Conservation (phyloP, 2,797 vertebrate genomes). For the Falco peregrinus region DNA sequence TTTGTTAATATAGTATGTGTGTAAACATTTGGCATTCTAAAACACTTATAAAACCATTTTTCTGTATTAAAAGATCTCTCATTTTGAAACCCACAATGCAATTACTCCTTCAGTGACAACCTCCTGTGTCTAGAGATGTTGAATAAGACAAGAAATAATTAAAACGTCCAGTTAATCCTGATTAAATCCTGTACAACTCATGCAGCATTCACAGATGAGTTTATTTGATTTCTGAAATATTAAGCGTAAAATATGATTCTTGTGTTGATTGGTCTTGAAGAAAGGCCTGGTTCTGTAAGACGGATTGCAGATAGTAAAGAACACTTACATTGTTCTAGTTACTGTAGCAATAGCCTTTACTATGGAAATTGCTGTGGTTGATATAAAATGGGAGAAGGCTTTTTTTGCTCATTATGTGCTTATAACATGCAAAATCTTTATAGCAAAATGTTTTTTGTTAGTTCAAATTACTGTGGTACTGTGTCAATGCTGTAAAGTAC, state of each 20-base stretch:
- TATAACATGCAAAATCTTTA: background rate
- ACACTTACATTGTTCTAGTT: background rate
- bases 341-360: background rate
- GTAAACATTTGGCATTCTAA: background rate
- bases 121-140: background rate
- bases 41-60: background rate
- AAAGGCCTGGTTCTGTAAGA: background rate
- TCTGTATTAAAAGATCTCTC: background rate
- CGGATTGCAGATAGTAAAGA: background rate
- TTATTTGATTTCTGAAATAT: background rate
- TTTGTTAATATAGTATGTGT: background rate
- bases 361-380: background rate
- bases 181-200: background rate
- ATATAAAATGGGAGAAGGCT: background rate
- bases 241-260: background rate
- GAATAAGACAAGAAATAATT: background rate
- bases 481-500: background rate
- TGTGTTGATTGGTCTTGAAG: background rate
- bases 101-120: background rate
- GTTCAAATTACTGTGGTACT: background rate
- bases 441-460: background rate
- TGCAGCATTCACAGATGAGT: background rate
- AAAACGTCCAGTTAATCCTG: background rate
- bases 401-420: background rate
- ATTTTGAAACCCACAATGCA: background rate